Base-by-base conservation (phyloP, 1,140 invertebrate genomes). In the Drosophila mauritiana region DNA sequence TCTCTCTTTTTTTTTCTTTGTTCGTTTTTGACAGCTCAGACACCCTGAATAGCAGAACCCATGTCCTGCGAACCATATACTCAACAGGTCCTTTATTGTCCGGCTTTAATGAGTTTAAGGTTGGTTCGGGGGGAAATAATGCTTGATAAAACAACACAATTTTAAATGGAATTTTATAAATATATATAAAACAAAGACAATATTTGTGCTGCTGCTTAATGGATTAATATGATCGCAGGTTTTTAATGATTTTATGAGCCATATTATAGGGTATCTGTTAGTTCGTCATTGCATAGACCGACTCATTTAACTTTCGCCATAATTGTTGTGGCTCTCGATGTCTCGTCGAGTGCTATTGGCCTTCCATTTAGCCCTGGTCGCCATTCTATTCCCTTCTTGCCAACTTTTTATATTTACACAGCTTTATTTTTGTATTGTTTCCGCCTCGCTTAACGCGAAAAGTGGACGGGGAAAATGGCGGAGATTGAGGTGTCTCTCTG, bases 371-470 rank as follows among this genome's bases (percentile, higher is more conserved):
- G 12, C n/a, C 20, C 45, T 39, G 22, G 10, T 10, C 31, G 10
- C n/a, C 22, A 20, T 27, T n/a, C 25, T 13, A 15, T 46, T 17
- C 17, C 46, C 22, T 17, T 36, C 20, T 48, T 52, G 15, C 43
- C 63, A 59, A 36, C 51, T 52, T 73, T 62, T 78, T 61, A 69
- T 82, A 88, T 86, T 88, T 79, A 76, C 59, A 85, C 65, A 72
- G 51, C 57, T 78, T 62, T 86, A 62, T 75, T 86, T 88, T 73
- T 54, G 75, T 58, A 73, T 68, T 83, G 57, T 79, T 83, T 65
- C 76, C 83, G 63, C 79, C 52, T 88, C 79, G 70, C 83, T 86
- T 72, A 59, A 57, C 76, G 22, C 36, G 42, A 73, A 54, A 48
- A 77, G 56, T 64, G 59, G 43, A 17, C 20, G 54, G 27, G 12